phyloP scores from a whole-genome alignment of 2,797 vertebrate species.

The Podarcis siculus region DNA sequence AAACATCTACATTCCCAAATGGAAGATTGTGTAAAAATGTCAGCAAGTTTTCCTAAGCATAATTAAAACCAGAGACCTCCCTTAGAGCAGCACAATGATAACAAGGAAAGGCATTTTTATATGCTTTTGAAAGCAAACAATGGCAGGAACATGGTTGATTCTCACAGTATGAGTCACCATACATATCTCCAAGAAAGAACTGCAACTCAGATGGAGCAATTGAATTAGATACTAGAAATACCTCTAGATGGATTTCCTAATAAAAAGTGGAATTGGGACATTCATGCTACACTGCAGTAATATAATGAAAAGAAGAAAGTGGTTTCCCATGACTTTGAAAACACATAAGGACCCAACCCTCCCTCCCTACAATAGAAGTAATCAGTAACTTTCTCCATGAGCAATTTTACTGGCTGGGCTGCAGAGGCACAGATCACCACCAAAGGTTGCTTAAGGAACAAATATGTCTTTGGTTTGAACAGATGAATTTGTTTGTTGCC shows the following conservation, averaged over 20 bases:
- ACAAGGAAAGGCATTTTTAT: conserved; percentile 59
- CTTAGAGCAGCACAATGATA: conserved; percentile 41
- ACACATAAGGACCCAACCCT: not conserved
- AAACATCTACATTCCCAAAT: conserved; percentile 44
- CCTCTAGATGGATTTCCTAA: not conserved
- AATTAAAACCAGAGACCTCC: conserved; percentile 60
- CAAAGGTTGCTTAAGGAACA: not conserved
- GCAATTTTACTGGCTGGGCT: not conserved
- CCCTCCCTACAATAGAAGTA: not conserved
- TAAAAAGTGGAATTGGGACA: conserved; percentile 32
- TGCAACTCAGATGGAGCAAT: not conserved
- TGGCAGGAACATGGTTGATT: conserved; percentile 38
- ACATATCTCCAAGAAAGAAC: conserved; percentile 28
- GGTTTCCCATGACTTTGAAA: conserved; percentile 17
- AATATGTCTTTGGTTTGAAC: not conserved
- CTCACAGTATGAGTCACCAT: conserved; percentile 30
- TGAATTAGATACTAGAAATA: conserved; percentile 37
- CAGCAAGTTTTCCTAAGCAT: conserved; percentile 48
- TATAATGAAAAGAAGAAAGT: not conserved
- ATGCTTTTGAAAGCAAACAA: conserved; percentile 50
- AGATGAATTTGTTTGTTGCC: conserved; percentile 4
- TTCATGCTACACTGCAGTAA: not conserved
- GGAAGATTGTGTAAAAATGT: conserved; percentile 29
- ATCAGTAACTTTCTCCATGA: not conserved
- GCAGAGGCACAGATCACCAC: conserved; percentile 5